These are phyloP conservation scores for Patiria pectinifera DNA, from an alignment of 53 echinoderm and acorn worm genomes.

Conservation along the genomic window DNA sequence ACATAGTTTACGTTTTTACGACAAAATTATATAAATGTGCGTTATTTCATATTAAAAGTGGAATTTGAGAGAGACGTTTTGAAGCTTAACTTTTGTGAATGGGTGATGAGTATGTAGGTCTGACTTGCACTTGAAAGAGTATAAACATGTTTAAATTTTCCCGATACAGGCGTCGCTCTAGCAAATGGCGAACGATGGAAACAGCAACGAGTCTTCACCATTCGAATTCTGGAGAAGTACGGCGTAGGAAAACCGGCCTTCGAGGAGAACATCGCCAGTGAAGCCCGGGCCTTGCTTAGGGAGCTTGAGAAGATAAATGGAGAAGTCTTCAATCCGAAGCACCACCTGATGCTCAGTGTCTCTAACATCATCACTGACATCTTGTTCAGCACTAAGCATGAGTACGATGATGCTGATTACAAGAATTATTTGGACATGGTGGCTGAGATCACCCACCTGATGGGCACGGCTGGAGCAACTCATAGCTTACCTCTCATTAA, in stretches of 20 bases:
- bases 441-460: constrained; percentile 9
- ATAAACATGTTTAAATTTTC: neutral
- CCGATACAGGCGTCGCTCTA: constrained; percentile 27
- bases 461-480: constrained; percentile 24
- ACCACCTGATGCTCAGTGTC: constrained; percentile 27
- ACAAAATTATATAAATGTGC: too few species aligned
- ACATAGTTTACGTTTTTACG: too few species aligned
- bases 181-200: constrained; percentile 57
- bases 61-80: neutral
- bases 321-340: constrained; percentile 53
- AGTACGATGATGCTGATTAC: constrained; percentile 62
- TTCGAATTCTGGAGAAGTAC: constrained; percentile 57
- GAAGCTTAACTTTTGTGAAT: neutral
- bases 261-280: constrained; percentile 53
- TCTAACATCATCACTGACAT: constrained; percentile 71
- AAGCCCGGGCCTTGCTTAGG: constrained; percentile 17
- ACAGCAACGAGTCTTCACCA: constrained; percentile 65
- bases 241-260: constrained; percentile 69
- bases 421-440: constrained; percentile 43
- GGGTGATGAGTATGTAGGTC: too few species aligned
- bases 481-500: constrained; percentile 50
- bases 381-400: constrained; percentile 60
- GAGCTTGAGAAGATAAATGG: constrained; percentile 16
- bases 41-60: neutral
- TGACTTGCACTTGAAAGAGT: neutral